These are phyloP conservation scores for Antedon bifida DNA, from an alignment of 35 echinoderm and acorn worm species.

Conservation along the genomic window DNA sequence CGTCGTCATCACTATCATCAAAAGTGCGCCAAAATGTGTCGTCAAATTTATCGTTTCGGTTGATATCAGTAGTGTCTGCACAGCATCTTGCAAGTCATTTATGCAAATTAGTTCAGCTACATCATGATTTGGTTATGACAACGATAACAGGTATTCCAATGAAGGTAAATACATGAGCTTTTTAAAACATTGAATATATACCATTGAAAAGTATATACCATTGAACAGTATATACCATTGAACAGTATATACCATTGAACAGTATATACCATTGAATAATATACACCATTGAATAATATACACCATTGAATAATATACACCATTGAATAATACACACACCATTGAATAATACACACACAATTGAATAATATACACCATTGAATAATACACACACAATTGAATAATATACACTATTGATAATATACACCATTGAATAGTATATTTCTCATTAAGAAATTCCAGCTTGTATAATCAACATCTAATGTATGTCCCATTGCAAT, in stretches of 20 bases:
- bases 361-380: no score
- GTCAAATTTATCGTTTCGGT: slow-evolving; percentile 9
- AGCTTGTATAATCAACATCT: no score
- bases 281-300: background rate
- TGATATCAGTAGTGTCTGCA: slow-evolving; percentile 41
- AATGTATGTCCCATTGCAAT: no score
- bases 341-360: no score
- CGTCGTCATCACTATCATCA: background rate
- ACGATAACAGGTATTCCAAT: slow-evolving; percentile 86
- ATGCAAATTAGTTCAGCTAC: slow-evolving; percentile 37
- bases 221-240: background rate
- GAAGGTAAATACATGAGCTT: slow-evolving; percentile 58
- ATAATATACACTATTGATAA: no score
- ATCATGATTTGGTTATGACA: slow-evolving; percentile 70
- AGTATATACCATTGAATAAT: background rate
- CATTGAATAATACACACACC: background rate
- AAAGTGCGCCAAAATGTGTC: slow-evolving; percentile 16
- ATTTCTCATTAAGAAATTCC: no score
- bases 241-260: background rate
- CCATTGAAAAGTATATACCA: background rate
- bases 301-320: background rate
- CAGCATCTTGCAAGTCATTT: slow-evolving; percentile 56
- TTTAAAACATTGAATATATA: background rate
- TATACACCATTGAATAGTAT: no score
- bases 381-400: no score